Conservation (phyloP, 2,797 vertebrate genomes). For the Picus viridis region DNA sequence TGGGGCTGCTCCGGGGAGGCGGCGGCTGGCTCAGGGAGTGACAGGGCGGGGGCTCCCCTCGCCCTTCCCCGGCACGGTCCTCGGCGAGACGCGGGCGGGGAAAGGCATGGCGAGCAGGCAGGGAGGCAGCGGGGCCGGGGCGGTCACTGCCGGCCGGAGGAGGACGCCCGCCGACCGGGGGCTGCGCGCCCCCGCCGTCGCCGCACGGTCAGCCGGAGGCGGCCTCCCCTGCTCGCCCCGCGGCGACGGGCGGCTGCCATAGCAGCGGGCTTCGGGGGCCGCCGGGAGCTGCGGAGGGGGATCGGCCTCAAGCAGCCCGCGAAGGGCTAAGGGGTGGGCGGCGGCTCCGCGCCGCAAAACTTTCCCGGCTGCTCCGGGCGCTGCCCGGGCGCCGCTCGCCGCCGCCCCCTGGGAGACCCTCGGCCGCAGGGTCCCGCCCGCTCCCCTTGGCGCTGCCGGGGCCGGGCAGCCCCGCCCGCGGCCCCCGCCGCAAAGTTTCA, state of each 20-base stretch:
- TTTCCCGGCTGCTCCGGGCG: not conserved
- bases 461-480: too few species aligned
- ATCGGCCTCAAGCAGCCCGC: not conserved
- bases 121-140: not conserved
- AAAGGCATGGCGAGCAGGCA: conserved; percentile 26
- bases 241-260: conserved; percentile 34
- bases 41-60: not conserved
- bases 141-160: not conserved
- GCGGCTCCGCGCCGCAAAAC: not conserved
- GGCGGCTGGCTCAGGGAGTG: conserved; percentile 31
- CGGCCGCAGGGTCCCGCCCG: not conserved
- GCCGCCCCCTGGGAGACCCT: not conserved
- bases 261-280: not conserved
- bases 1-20: conserved; percentile 8
- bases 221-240: conserved; percentile 11
- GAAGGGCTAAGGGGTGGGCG: not conserved
- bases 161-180: not conserved
- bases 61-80: conserved; percentile 3
- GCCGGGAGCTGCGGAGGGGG: not conserved
- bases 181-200: not conserved
- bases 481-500: not conserved
- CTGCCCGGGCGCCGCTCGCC: not conserved
- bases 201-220: not conserved
- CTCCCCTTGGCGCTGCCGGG: not conserved
- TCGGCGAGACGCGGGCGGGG: not conserved